phyloP scores from a whole-genome alignment of 2,888 invertebrate genomes.

The Bellardia pandia region DNA sequence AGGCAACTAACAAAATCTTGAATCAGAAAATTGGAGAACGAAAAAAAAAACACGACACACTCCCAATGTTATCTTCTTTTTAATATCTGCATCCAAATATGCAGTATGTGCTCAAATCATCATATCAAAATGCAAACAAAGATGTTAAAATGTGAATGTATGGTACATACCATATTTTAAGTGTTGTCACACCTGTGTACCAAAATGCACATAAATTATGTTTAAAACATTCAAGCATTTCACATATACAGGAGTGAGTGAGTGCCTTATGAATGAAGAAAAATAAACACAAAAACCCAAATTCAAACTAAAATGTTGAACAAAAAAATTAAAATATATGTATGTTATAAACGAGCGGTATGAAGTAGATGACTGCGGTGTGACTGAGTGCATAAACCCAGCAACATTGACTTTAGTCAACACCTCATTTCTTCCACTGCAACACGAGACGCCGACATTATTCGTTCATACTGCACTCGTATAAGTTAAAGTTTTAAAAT shows the following conservation, averaged over 20 bases:
- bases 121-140: slow-evolving; percentile 60
- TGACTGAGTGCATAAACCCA: slow-evolving; percentile 30
- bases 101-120: slow-evolving; percentile 38
- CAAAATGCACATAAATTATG: slow-evolving; percentile 63
- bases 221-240: slow-evolving; percentile 38
- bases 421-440: slow-evolving; percentile 48
- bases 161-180: slow-evolving; percentile 63
- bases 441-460: slow-evolving; percentile 13
- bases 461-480: slow-evolving; percentile 2
- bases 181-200: slow-evolving; percentile 69
- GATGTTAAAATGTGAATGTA: slow-evolving; percentile 55
- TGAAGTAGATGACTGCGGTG: slow-evolving; percentile 22
- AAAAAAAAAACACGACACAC: not conserved
- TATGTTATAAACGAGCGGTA: not conserved
- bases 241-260: slow-evolving; percentile 19
- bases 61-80: slow-evolving; percentile 28
- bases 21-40: not conserved
- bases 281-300: not conserved
- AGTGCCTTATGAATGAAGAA: slow-evolving; percentile 22
- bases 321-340: not conserved
- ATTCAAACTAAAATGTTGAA: slow-evolving; percentile 7
- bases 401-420: slow-evolving; percentile 56
- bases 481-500: not conserved
- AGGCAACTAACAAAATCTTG: slow-evolving; percentile 1
- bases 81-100: slow-evolving; percentile 41